Base-by-base conservation (phyloP, 2,113 vertebrate genomes). In the Vireo altiloquus region DNA sequence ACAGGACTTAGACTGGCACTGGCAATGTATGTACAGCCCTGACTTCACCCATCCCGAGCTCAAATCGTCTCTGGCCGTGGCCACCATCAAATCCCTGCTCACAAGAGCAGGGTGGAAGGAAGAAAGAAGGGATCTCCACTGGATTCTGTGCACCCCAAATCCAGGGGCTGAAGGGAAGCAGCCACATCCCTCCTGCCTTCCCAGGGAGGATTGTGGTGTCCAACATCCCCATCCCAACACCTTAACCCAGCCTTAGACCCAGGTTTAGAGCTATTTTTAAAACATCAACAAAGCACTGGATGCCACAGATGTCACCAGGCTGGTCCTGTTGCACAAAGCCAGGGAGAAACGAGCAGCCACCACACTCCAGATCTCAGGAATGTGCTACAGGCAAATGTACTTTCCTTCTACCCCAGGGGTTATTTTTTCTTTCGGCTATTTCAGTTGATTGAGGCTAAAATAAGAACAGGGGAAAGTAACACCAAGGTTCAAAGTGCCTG, bases 381-480 rank as follows among this genome's bases (percentile, higher is more conserved):
- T 3, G 17, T 47, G 57, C 61, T 79, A 11, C 79, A 90, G 82
- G 40, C 79, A 71, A 85, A 76, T 1, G 2, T 0, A 6, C 44
- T 64, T 65, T 78, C 49, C 78, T 79, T 54, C 78, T 60, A 3
- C 31, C 56, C 74, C 78, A 10, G 2, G 59, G 57, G 56, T 56
- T 93, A 82, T 85, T 92, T 92, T 86, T 65, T 61, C 82, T 68
- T 74, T 69, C 4, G 6, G 83, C 63, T 94, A 94, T 93, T 95
- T 90, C 44, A 60, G 91, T 72, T 80, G 91, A 82, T 80, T 65
- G 59, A 61, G 49, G 76, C 89, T 95, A 95, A 92, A 96, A 95
- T 94, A 95, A 95, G 96, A 92, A 68, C 79, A 68, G 70, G 35
- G 82, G 68, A 95, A 95, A 74, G 57, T 28, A 91, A 96, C n/a